A percentile compares a stretch with the other conserved stretches of the same genome.
phyloP scores from a whole-genome alignment of 2,797 vertebrate genomes.

The Diglossa cyanea region DNA sequence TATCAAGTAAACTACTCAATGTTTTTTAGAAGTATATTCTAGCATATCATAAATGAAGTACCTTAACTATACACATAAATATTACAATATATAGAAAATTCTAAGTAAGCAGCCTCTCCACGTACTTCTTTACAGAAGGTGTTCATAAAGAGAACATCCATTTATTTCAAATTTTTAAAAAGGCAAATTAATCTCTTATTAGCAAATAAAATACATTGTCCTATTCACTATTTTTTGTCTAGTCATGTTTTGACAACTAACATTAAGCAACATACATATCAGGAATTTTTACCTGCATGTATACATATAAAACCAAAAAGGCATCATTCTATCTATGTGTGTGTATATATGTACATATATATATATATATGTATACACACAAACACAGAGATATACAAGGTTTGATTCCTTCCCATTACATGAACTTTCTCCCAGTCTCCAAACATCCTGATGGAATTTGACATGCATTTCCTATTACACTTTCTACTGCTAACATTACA shows the following conservation, averaged over 20 bases:
- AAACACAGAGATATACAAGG: not conserved
- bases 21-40: not conserved
- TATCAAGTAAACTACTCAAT: not conserved
- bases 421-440: not conserved
- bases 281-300: not conserved
- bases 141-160: not conserved
- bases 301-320: not conserved
- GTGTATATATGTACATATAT: fast-evolving
- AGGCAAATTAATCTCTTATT: not conserved
- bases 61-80: not conserved
- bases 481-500: not conserved
- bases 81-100: not conserved
- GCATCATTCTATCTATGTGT: not conserved
- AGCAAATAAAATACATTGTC: not conserved
- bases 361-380: not conserved
- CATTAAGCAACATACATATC: not conserved
- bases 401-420: not conserved
- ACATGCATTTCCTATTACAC: not conserved
- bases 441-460: not conserved
- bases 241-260: not conserved
- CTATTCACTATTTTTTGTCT: not conserved
- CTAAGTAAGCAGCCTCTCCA: not conserved
- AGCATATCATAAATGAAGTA: not conserved
- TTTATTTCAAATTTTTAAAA: not conserved
- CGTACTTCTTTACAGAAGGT: not conserved